Base-by-base conservation (phyloP, 1,140 invertebrate species). In the Yoshiicerus persimilis region DNA sequence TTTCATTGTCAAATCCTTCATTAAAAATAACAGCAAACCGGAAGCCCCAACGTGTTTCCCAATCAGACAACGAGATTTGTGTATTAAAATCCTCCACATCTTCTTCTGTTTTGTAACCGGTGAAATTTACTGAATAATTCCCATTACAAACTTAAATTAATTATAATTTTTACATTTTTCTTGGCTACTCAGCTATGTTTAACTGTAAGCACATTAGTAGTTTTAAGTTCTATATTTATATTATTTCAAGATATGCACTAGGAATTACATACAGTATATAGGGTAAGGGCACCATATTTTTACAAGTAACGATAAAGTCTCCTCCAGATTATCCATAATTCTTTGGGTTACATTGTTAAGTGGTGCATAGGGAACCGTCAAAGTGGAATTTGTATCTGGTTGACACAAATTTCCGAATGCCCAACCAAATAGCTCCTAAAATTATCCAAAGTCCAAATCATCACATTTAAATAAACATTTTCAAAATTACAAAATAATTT, bases 11-110 rank as follows among this genome's bases (percentile, higher is more conserved):
- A 34, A 89, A 77, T 64, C 88, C 88, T 66, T 87, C 32, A 27
- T 80, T 41, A 86, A 90, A 90, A 4, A 91, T 39, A 4, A 91
- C 83, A 32, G 88, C 90, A 27, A 70, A 87, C n/a, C 16, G 38
- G 13, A 88, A 86, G 1, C 75, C 32, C 0, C 13, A 0, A 16
- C 41, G 64, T 25, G 25, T 30, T 10, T 88, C 32, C 23, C 34
- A 87, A 47, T 75, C 30, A 10, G 9, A 38, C 2, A 27, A 16
- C 4, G 5, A 62, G 3, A 87, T 11, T 62, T 80, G 86, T 10
- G 64, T 77, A 9, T 77, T 27, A 27, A 77, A 88, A 13, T 38
- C 32, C 77, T 91, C 89, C 34, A 91, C 87, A 32, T 90, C 90
- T 9, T 27, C 41, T 87, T 91, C 90, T 20, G 62, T 86, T 13